phyloP scores from a whole-genome alignment of 2,113 vertebrate species.

The Dasyprocta punctata region DNA sequence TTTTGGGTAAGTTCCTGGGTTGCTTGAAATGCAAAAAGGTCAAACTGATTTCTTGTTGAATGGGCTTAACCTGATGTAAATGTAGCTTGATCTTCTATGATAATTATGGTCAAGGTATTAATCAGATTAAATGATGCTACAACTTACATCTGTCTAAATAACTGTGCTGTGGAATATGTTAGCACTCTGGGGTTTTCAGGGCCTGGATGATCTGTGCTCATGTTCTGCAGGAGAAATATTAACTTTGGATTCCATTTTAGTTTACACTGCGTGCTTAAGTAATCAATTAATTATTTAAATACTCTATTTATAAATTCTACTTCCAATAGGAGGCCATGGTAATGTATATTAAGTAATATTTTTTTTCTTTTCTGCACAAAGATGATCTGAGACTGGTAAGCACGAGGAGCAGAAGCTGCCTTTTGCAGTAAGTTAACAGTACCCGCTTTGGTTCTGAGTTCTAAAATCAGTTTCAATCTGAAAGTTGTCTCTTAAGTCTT shows the following conservation, averaged over 20 bases:
- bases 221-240: background rate
- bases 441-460: background rate
- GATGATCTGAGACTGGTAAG: background rate
- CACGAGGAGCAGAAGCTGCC: background rate
- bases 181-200: background rate
- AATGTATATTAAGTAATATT: background rate
- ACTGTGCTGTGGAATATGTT: background rate
- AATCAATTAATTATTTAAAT: background rate
- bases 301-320: background rate
- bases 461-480: background rate
- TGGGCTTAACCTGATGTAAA: slow-evolving; percentile 24
- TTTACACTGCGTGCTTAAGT: background rate
- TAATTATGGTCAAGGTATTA: slow-evolving; percentile 47
- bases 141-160: background rate
- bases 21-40: background rate
- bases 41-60: background rate
- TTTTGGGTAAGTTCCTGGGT: slow-evolving; percentile 28
- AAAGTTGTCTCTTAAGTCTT: background rate
- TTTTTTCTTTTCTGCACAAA: background rate
- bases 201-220: background rate
- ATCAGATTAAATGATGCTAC: slow-evolving; percentile 60
- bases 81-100: background rate
- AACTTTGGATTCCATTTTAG: background rate
- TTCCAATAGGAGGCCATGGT: background rate
- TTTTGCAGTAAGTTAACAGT: background rate